Percentiles rank a stretch among this genome's conserved stretches.
Evolutionary conservation across 2,113 vertebrate species (phyloP).

Genomic region (Glareola pratincola): DNA sequence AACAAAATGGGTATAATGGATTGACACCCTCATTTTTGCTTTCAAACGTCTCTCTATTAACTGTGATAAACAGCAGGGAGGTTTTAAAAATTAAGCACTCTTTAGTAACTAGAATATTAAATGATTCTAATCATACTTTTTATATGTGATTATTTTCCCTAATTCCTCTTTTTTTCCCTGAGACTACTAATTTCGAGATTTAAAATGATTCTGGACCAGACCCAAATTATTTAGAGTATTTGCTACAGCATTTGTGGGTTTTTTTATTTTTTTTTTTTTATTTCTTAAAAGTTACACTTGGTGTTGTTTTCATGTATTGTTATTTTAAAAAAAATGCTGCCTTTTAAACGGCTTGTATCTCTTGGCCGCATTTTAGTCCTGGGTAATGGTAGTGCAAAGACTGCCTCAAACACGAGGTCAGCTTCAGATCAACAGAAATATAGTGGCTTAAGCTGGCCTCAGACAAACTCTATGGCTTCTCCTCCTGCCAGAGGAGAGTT

Average conservation of each 20-base stretch:
- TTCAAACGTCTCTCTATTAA: not conserved
- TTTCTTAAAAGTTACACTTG: not conserved
- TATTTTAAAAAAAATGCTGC: not conserved
- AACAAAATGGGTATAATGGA: not conserved
- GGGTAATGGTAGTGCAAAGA: not conserved
- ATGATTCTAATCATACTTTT: constrained; percentile 7
- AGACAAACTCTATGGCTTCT: not conserved
- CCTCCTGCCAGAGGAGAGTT: not conserved
- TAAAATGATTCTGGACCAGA: not conserved
- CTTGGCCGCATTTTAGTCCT: not conserved
- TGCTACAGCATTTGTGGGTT: not conserved
- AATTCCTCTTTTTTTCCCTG: not conserved
- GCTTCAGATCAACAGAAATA: not conserved
- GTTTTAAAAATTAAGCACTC: constrained; percentile 58
- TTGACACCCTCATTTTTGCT: constrained; percentile 22
- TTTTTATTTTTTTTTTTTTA: not conserved
- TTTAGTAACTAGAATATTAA: constrained; percentile 44
- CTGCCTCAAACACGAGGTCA: not conserved
- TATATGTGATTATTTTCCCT: constrained; percentile 18
- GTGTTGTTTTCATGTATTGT: not conserved
- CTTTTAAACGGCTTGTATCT: not conserved
- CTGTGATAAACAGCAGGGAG: constrained; percentile 29
- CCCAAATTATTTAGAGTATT: not conserved
- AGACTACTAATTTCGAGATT: constrained; percentile 8
- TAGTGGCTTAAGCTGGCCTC: not conserved